Evolutionary conservation across 2,888 invertebrate species (phyloP).

Genomic region (Caenorhabditis plicata): DNA sequence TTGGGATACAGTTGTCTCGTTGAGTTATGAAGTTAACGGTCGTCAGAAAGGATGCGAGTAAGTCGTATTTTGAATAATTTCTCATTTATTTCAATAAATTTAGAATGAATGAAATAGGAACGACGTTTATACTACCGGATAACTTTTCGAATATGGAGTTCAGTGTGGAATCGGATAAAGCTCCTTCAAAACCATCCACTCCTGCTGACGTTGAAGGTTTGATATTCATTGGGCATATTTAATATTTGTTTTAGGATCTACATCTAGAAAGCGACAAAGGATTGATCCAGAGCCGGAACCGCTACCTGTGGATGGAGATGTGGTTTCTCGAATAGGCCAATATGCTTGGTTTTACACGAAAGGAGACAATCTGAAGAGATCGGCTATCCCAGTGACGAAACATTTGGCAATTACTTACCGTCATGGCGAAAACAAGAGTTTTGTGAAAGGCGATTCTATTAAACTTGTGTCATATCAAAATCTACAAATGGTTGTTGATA

Average conservation of each 20-base stretch:
- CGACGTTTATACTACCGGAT: constrained; percentile 2
- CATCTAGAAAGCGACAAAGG: constrained; percentile 19
- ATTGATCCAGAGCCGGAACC: constrained; percentile 12
- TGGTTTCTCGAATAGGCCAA: constrained; percentile 17
- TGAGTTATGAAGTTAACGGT: too few species aligned
- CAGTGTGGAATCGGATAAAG: constrained; percentile 4
- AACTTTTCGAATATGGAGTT: constrained; percentile 4
- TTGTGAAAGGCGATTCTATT: constrained; percentile 18
- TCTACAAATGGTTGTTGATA: constrained; percentile 19
- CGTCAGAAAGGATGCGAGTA: too few species aligned
- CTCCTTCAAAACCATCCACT: constrained; percentile 15
- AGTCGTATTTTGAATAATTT: too few species aligned
- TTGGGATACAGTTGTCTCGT: too few species aligned
- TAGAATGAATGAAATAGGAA: too few species aligned
- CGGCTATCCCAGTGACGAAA: constrained; percentile 20
- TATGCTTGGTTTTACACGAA: constrained; percentile 27
- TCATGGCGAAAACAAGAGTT: constrained; percentile 19
- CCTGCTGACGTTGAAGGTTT: constrained; percentile 22
- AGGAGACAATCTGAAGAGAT: constrained; percentile 22
- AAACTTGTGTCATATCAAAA: constrained; percentile 23
- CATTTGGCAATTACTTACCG: constrained; percentile 22
- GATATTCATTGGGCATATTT: constrained; percentile 15
- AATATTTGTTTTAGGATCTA: constrained; percentile 18
- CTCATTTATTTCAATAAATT: too few species aligned
- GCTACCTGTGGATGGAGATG: constrained; percentile 16